phyloP scores from a whole-genome alignment of 2,113 vertebrate species.

The Osmerus mordax region DNA sequence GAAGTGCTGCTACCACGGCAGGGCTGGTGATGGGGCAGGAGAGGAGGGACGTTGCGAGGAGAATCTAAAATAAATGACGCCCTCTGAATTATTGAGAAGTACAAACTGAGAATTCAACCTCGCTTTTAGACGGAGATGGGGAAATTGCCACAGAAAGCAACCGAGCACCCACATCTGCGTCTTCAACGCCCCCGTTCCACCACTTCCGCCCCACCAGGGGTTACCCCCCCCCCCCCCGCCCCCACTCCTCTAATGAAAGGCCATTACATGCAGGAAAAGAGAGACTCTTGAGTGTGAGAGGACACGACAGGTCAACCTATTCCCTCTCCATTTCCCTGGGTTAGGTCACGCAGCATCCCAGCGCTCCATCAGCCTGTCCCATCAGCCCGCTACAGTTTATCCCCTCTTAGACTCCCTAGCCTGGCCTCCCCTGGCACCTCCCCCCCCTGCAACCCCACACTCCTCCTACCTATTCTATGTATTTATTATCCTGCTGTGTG shows the following conservation, averaged over 20 bases:
- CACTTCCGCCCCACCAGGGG: not conserved
- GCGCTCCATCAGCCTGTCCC: constrained; percentile 13
- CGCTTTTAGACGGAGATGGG: constrained; percentile 55
- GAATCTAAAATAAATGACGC: constrained; percentile 72
- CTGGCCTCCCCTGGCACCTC: not conserved
- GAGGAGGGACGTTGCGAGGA: constrained; percentile 50
- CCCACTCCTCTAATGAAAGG: too few relatives aligned
- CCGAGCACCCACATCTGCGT: constrained; percentile 10
- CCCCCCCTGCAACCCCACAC: not conserved
- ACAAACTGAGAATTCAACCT: constrained; percentile 74
- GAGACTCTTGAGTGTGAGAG: not conserved
- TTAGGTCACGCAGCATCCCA: constrained; percentile 34
- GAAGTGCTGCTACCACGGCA: constrained; percentile 45
- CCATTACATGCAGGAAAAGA: too few relatives aligned
- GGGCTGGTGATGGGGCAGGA: constrained; percentile 34
- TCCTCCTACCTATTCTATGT: constrained; percentile 35
- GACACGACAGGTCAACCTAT: constrained; percentile 36
- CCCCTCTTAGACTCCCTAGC: constrained; percentile 18
- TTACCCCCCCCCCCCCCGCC: constrained; percentile 8
- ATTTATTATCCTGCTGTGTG: constrained; percentile 56
- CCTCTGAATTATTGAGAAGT: constrained; percentile 69
- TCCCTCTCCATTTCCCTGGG: constrained; percentile 24
- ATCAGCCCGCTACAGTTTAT: constrained; percentile 33
- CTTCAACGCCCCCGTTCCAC: constrained; percentile 1
- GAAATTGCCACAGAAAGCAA: constrained; percentile 52